Evolutionary conservation across 2,888 invertebrate genomes (phyloP).

Genomic region (Harpagoxenus sublaevis): DNA sequence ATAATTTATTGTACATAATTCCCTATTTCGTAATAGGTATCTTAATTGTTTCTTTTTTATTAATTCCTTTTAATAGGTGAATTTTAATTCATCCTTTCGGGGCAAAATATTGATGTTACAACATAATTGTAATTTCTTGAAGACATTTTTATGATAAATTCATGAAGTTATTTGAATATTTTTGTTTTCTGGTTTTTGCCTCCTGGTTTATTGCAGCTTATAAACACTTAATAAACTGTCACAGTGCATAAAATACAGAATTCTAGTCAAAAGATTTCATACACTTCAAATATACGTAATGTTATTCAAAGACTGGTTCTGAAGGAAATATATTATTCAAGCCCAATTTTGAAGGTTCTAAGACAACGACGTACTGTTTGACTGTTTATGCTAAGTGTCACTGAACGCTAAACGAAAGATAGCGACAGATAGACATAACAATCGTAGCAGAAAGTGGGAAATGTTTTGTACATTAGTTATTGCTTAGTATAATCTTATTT

Average conservation of each 20-base stretch:
- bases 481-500: background rate
- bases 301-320: constrained; percentile 14
- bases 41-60: background rate
- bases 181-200: background rate
- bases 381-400: background rate
- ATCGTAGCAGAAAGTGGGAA: background rate
- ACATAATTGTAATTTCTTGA: constrained; percentile 16
- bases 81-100: background rate
- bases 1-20: constrained; percentile 28
- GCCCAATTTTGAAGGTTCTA: background rate
- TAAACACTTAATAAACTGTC: background rate
- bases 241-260: constrained; percentile 22
- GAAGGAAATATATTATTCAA: background rate
- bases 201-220: background rate
- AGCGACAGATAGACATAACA: background rate
- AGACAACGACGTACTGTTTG: background rate
- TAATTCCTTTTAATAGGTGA: background rate
- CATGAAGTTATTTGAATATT: background rate
- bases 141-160: constrained; percentile 13
- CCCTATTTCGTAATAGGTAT: constrained; percentile 4
- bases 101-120: background rate
- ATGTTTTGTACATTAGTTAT: constrained; percentile 9
- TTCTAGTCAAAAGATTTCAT: constrained; percentile 63
- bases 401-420: constrained; percentile 17
- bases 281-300: background rate